Evolutionary conservation across 1,140 invertebrate species (phyloP), one percentile per base, ranked within the genome.

Genomic region (Drosophila rufa): DNA sequence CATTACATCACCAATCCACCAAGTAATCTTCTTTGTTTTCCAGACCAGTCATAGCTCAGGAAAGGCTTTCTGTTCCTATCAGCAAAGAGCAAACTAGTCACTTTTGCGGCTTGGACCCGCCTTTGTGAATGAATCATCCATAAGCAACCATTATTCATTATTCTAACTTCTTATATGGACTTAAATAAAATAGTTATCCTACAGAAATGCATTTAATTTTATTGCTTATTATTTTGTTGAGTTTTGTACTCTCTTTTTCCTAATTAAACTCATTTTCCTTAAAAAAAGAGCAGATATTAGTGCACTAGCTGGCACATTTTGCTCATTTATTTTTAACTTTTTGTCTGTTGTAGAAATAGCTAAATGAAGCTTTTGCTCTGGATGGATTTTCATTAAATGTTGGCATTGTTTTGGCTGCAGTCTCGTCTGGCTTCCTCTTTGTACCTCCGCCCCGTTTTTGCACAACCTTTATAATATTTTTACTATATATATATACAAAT

Each of bases 301-400:
- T 38, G 12, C 36, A 14, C 12, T 38, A 30, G 22, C 7, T 22
- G 8, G 14, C 5, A 25, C 33, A 55, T 25, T 14, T 38, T n/a
- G 3, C 4, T 12, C 2, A 30, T 15, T 50, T 42, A 7, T 51
- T 67, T 36, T 38, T 19, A 22, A 15, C 7, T 33, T 33, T 45
- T 22, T 14, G 17, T 22, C 14, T 33, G 38, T 11, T 61, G 40
- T 33, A 17, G 55, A 33, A 12, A 36, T 25, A 57, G 27, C 30
- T 0, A 51, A 51, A 61, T 61, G 11, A 53, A 38, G 5, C 17
- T 38, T n/a, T n/a, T 47, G 11, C 38, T 40, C 3, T 61, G 40
- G 25, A 61, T 46, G 47, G 38, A 74, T 74, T 74, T 53, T 74
- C 68, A 62, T 53, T 74, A 74, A 74, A 74, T 62, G 71, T 19